Evolutionary conservation across 2,888 invertebrate genomes (phyloP).

Genomic region (Tridacna crocea): DNA sequence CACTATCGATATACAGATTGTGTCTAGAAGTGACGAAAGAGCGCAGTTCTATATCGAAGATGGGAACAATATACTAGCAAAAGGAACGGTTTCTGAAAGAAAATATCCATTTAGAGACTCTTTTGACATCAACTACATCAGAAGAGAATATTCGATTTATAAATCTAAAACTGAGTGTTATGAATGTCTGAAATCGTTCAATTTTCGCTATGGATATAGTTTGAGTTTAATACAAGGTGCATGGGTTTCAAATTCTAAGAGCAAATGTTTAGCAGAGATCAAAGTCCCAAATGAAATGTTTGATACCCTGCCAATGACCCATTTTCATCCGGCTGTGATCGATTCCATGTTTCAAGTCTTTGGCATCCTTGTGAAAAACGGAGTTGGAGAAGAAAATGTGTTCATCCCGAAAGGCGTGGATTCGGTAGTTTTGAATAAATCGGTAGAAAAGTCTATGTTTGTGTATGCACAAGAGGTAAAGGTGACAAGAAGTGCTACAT

Average conservation of each 20-base stretch:
- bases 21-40: not conserved
- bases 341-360: slow-evolving; percentile 69
- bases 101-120: not conserved
- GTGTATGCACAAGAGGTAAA: slow-evolving; percentile 57
- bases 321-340: slow-evolving; percentile 67
- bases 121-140: slow-evolving; percentile 44
- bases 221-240: slow-evolving; percentile 50
- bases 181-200: slow-evolving; percentile 36
- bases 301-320: slow-evolving; percentile 51
- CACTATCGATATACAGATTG: not conserved
- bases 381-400: slow-evolving; percentile 42
- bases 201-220: slow-evolving; percentile 56
- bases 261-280: slow-evolving; percentile 60
- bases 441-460: slow-evolving; percentile 61
- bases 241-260: slow-evolving; percentile 54
- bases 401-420: slow-evolving; percentile 60
- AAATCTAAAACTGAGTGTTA: slow-evolving; percentile 45
- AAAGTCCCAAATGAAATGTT: slow-evolving; percentile 53
- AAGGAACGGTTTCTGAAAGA: not conserved
- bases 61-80: not conserved
- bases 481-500: slow-evolving; percentile 51
- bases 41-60: not conserved
- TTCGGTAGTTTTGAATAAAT: slow-evolving; percentile 50
- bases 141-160: slow-evolving; percentile 34
- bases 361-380: slow-evolving; percentile 51